phyloP scores from a whole-genome alignment of 2,888 invertebrate genomes.

The Cactoblastis cactorum region DNA sequence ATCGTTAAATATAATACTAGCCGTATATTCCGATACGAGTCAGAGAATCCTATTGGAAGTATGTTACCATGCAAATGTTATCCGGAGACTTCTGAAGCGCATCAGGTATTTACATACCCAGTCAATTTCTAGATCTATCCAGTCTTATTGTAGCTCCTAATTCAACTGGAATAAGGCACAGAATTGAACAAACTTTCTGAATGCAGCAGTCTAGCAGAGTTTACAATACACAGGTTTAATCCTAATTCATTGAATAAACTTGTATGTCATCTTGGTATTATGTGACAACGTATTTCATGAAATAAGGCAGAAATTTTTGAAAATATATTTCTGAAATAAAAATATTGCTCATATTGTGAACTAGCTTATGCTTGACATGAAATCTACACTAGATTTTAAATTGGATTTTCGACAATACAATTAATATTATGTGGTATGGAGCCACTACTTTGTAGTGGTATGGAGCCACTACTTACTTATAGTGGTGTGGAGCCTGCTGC shows the following conservation, averaged over 20 bases:
- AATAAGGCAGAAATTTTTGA: neutral
- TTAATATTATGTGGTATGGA: too few relatives aligned
- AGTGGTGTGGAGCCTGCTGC: too few relatives aligned
- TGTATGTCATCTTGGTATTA: constrained; percentile 6
- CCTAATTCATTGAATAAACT: constrained; percentile 11
- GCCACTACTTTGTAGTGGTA: too few relatives aligned
- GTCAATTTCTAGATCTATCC: neutral
- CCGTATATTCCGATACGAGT: constrained; percentile 5
- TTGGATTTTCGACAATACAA: too few relatives aligned
- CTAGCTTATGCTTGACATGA: too few relatives aligned
- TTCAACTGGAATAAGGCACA: neutral
- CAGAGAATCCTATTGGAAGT: constrained; percentile 12
- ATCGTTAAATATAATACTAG: constrained; percentile 7
- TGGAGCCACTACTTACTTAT: too few relatives aligned
- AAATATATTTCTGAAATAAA: too few relatives aligned
- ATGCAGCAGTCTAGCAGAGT: neutral
- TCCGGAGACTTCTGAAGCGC: constrained; percentile 14
- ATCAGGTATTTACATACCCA: constrained; percentile 8
- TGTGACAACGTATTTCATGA: neutral
- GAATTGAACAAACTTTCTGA: neutral
- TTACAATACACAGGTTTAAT: constrained; percentile 3
- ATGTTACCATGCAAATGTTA: constrained; percentile 14
- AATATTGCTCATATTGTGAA: too few relatives aligned
- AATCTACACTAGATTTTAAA: too few relatives aligned
- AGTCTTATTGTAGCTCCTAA: neutral